Base-by-base conservation (phyloP, 2,797 vertebrate genomes). In the Anniella stebbinsi region DNA sequence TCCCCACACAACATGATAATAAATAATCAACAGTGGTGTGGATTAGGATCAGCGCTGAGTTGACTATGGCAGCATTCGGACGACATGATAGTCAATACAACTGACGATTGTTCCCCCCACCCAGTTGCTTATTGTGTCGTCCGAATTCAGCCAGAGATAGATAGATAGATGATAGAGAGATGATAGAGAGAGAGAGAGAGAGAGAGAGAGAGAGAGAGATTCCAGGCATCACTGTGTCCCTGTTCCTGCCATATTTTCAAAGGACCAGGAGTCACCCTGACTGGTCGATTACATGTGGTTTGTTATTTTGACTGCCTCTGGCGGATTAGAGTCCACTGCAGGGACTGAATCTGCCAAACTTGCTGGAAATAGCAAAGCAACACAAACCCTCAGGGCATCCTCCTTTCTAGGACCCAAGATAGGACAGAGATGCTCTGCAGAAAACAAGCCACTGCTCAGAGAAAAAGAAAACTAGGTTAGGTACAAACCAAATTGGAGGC, bases 301-400 rank as follows among this genome's bases (percentile, higher is more conserved):
- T 0, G 78, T 83, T 81, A 82, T 83, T 89, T 88, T 92, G 91
- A 91, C 1, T 0, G 23, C 80, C 86, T 77, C 92, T 91, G 83
- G 92, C 36, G 83, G 89, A 36, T 83, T 57, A 76, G 70, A 60
- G 60, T 77, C 89, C 89, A 77, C 48, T 69, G 45, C 80, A 83
- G 72, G 86, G 70, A 83, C 63, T 5, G 28, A 83, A 45, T 87
- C 80, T 92, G 48, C 69, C 87, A 92, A 88, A 91, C 41, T 36
- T 57, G 60, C 38, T 80, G 87, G 92, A 95, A 90, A 33, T 83
- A 93, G 89, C 45, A 88, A 82, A 82, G 48, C 1, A 70, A 36
- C 92, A 88, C 10, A 73, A 90, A 23, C 13, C 30, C 51, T 91
- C 25, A 11, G 69, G 80, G 33, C n/a, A 13, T 88, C 60, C 91